phyloP scores from a whole-genome alignment of 2,888 invertebrate species.

The Dromius quadrimaculatus region DNA sequence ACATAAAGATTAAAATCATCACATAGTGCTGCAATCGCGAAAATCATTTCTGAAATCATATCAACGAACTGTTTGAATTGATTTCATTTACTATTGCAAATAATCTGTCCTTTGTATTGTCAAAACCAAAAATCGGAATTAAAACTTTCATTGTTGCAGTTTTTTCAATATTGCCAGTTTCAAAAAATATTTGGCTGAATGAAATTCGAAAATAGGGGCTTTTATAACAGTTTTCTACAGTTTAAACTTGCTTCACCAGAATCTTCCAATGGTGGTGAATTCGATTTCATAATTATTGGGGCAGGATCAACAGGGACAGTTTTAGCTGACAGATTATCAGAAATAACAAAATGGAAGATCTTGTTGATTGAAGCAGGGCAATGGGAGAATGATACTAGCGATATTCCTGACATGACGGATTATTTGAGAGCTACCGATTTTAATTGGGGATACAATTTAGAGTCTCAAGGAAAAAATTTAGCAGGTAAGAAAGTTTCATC shows the following conservation, averaged over 20 bases:
- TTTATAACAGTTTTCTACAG: not conserved
- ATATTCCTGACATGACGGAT: conserved; percentile 31
- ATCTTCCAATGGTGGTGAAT: conserved; percentile 21
- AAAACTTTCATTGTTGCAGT: no score
- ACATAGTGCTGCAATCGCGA: no score
- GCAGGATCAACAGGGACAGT: conserved; percentile 39
- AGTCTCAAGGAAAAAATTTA: conserved; percentile 12
- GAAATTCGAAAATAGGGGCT: no score
- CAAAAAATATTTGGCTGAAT: no score
- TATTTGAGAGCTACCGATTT: conserved; percentile 17
- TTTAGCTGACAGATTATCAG: conserved; percentile 29
- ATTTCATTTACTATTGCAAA: no score
- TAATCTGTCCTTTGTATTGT: no score
- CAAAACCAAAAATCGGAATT: no score
- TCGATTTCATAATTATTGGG: conserved; percentile 44
- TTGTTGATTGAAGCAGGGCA: conserved; percentile 39
- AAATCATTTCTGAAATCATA: no score
- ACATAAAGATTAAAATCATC: no score
- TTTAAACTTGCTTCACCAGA: not conserved
- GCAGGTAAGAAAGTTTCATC: not conserved
- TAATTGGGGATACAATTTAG: conserved; percentile 44
- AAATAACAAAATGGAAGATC: conserved; percentile 31
- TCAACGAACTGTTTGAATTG: no score
- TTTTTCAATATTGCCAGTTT: no score
- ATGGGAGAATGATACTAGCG: conserved; percentile 33